Evolutionary conservation across 92 coral and sea anemone species (phyloP), one percentile per base, ranked within the genome.

Genomic region (Porites divaricata): DNA sequence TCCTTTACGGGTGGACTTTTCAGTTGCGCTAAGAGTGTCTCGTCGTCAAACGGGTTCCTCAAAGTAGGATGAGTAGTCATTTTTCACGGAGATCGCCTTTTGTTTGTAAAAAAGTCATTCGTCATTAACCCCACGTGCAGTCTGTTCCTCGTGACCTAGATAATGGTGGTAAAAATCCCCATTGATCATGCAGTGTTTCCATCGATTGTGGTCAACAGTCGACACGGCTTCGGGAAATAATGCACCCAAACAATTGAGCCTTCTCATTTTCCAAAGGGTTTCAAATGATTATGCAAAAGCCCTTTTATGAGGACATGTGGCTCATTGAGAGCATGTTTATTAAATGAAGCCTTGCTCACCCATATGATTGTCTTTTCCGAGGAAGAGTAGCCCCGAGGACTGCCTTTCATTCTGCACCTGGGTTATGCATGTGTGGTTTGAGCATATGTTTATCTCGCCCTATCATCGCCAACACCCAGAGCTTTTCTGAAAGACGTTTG

Each of bases 221-320:
- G 83, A 72, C 66, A 71, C 83, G 84, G 82, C 91, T 75, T 48
- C 28, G 49, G 79, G 41, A 83, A 35, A 93, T 93, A 93, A 91
- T 93, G 68, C 90, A 41, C 20, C 9, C 13, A 77, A 87, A 93
- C 97, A 93, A 93, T 79, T 90, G 82, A 51, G 53, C 70, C 63
- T 74, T 77, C 84, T 78, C 86, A 87, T 79, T 93, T 86, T 79
- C 88, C 95, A 93, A 93, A 91, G 86, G 88, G 85, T 81, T 89
- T 79, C 81, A 83, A 81, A 79, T 86, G 91, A 92, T 91, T 93
- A 93, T 93, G 97, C 97, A 93, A 93, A 93, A 90, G 65, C 58
- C 91, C 86, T 93, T 87, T 93, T 86, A 72, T 89, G 70, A 69
- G 52, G 90, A 93, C 97, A 93, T 93, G 97, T 93, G 97, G 88